Base-by-base conservation (phyloP, 2,113 vertebrate genomes). In the Phycodurus eques region DNA sequence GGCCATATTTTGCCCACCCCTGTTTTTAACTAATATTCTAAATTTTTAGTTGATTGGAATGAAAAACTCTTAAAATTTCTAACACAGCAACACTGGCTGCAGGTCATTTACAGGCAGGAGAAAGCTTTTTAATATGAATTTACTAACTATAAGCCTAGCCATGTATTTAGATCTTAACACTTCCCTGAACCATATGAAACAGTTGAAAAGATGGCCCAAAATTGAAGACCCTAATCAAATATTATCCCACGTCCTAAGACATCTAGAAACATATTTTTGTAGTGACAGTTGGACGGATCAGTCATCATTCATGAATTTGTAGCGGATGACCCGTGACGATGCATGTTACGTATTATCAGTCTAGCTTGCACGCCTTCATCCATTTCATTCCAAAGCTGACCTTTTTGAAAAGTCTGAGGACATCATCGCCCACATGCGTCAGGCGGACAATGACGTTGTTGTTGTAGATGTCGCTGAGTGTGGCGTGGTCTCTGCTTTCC, bases 331-430 rank as follows among this genome's bases (percentile, higher is more conserved):
- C 31, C 61, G 68, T 63, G 70, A 66, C 68, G 65, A 39, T 67
- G 60, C 63, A 77, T 22, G 33, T 75, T 71, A 64, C 39, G 8
- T 5, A 67, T 53, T 64, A 56, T 74, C 22, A 15, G 65, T 71
- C 74, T 35, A 67, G 8, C 67, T 71, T 63, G 7, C 65, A 6
- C 64, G 79, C 62, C 71, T 77, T 77, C 80, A 43, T 70, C 54
- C 73, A 43, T 71, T 78, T 71, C 46, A 85, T 83, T 82, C 74
- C 0, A 5, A 53, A 68, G 78, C 92, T 89, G 80, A 99, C 98
- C 98, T 98, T 99, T 91, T 98, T 99, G 79, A 99, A 99, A 85
- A 99, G 97, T 82, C 98, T 92, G 92, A 99, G 96, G 92, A 99
- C 96, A 88, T 99, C 98, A 83, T 99, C 98, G 0, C 96, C 97